Percentiles rank a stretch among this genome's conserved stretches.
Evolutionary conservation across 2,888 invertebrate genomes (phyloP).

Genomic region (Hecatera dysodea): DNA sequence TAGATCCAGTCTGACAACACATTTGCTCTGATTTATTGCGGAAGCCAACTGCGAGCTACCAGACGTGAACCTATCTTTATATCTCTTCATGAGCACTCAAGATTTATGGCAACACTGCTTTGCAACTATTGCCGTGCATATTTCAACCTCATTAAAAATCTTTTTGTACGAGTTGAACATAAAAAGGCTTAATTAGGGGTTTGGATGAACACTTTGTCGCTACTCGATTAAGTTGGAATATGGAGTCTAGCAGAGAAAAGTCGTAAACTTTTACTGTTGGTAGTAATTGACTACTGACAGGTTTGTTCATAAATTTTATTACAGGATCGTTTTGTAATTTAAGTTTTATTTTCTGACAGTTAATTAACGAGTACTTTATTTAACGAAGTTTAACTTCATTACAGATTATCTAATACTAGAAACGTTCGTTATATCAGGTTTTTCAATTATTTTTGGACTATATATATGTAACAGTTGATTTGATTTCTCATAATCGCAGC

Average conservation of each 20-base stretch:
- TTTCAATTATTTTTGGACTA: too few species aligned
- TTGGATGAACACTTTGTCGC: slow-evolving; percentile 2
- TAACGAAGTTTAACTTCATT: not conserved
- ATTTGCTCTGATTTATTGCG: slow-evolving; percentile 71
- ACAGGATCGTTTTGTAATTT: slow-evolving; percentile 6
- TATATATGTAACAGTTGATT: too few species aligned
- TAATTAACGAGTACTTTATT: not conserved
- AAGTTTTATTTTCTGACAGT: slow-evolving; percentile 1
- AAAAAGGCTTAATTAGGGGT: slow-evolving; percentile 9
- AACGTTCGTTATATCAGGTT: not conserved
- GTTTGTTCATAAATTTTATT: slow-evolving; percentile 12
- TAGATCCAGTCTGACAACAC: slow-evolving; percentile 53
- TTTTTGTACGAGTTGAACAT: not conserved
- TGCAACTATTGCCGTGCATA: slow-evolving; percentile 6
- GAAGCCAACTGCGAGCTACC: slow-evolving; percentile 59
- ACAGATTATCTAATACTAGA: not conserved
- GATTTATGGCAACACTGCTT: slow-evolving; percentile 35
- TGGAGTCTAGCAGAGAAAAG: not conserved
- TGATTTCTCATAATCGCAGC: slow-evolving; percentile 6
- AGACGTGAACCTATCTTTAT: slow-evolving; percentile 64
- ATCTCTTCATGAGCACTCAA: slow-evolving; percentile 47
- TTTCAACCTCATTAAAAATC: not conserved
- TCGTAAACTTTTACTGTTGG: slow-evolving; percentile 28
- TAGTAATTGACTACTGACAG: slow-evolving; percentile 17
- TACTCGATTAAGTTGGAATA: not conserved